Evolutionary conservation across 2,113 vertebrate genomes (phyloP), one percentile per base, ranked within the genome.

Genomic region (Suncus etruscus): DNA sequence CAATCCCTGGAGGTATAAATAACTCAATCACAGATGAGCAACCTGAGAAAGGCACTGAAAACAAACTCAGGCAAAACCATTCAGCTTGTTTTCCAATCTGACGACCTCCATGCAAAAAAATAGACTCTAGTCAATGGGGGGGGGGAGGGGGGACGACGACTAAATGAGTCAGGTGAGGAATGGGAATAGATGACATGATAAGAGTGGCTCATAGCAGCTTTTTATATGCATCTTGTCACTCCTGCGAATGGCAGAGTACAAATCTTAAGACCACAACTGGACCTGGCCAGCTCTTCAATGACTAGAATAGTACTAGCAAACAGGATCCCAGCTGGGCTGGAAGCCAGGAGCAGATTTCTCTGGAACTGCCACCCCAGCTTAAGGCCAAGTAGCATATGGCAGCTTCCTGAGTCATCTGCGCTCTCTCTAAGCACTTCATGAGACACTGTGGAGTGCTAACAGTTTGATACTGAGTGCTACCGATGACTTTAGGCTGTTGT

Each of bases 371-470:
- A 61, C 11, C 3, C 15, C 39, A 88, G n/a, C 82, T 82, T 50
- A 66, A 39, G 58, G 85, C 72, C 86, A 93, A 47, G 32, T 39
- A 93, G 39, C 85, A 69, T 5, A 66, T 6, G 27, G 45, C 18
- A 78, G 72, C 54, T 6, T 9, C 20, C n/a, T 12, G 74, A 32
- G 47, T 72, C 45, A 74, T 45, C 39, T 86, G 58, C 29, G 12
- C 24, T 58, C 14, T 31, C 51, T 20, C 20, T 12, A n/a, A 68
- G 76, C 29, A 11, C 77, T 77, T 74, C 3, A 31, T 31, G 86
- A 83, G 58, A 91, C 29, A 25, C 24, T 12, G 8, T 61, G 69
- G 74, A 76, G 63, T 50, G 68, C 50, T 69, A 29, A 50, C 32
- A 6, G 29, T 24, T 83, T 86, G 69, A 11, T 50, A 48, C 3